phyloP scores from a whole-genome alignment of 1,140 invertebrate genomes.

The Euura saliciscinereae region DNA sequence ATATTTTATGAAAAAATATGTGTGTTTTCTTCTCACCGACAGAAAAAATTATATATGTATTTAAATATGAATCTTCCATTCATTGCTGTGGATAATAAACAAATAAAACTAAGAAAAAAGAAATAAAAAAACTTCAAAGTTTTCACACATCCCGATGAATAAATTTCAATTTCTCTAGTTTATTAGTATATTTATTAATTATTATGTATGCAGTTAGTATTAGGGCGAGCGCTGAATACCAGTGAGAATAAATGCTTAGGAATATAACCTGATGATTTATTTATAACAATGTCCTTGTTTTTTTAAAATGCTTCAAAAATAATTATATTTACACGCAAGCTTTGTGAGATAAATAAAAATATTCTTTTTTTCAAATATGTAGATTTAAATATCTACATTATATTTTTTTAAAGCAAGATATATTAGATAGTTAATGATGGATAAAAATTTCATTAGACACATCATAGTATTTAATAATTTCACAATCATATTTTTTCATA shows the following conservation, averaged over 20 bases:
- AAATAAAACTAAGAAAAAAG: no score
- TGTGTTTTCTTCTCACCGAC: neutral
- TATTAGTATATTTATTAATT: neutral
- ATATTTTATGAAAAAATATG: neutral
- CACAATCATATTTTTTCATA: no score
- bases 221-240: conserved; percentile 2
- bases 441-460: no score
- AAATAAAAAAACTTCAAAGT: no score
- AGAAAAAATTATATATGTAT: neutral
- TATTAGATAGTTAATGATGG: no score
- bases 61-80: neutral
- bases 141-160: neutral
- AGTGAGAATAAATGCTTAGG: neutral
- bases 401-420: no score
- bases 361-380: no score
- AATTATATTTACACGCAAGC: neutral
- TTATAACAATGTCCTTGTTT: neutral
- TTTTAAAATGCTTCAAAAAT: neutral
- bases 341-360: no score
- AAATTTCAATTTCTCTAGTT: neutral
- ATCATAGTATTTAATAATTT: no score
- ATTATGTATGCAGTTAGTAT: neutral
- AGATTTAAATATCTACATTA: no score
- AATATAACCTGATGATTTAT: neutral
- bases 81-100: neutral